Evolutionary conservation across 1,140 invertebrate genomes (phyloP), one percentile per base, ranked within the genome.

Genomic region (Temnothorax longispinosus): DNA sequence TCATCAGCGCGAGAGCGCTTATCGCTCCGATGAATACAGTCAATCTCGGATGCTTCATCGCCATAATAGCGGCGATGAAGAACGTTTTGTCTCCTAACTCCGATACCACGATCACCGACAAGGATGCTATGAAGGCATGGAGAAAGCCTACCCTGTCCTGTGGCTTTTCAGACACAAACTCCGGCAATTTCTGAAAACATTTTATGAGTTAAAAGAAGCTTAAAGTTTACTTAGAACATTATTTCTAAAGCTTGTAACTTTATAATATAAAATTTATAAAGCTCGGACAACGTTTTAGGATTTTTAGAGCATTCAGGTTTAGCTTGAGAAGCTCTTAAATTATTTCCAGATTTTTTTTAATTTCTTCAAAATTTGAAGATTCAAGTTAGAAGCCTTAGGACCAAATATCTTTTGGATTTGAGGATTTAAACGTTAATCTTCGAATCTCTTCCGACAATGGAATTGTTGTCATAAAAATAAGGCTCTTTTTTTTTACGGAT

Each of bases 81-180:
- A 99, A 99, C n/a, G 99, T 99, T 96, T 99, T 99, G 96, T 99
- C 99, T 0, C 99, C 99, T 47, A 99, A 96, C 96, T 99, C 99
- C 5, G 99, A 99, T 11, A 99, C 99, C 69, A 99, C 96, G 89
- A 99, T 99, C 47, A 99, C 98, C 50, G 98, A 99, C 82, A 99
- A 96, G 0, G 99, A 98, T 62, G 99, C 98, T 60, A 99, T 93
- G 94, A 99, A 99, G 4, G 98, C 99, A 96, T 99, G 98, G 91
- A 98, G 96, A 95, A 99, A 99, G 72, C 97, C 98, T 38, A 97
- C 90, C 92, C 96, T 95, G 11, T 88, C 90, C 35, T 92, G 11
- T 60, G 77, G 15, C 21, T 80, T 67, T 18, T 80, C 62, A 8
- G 50, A 64, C 35, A 44, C 54, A 35, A 52, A 85, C 18, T 76